Evolutionary conservation across 2,888 invertebrate species (phyloP), one percentile per base, ranked within the genome.

Genomic region (Temnothorax rugatulus): DNA sequence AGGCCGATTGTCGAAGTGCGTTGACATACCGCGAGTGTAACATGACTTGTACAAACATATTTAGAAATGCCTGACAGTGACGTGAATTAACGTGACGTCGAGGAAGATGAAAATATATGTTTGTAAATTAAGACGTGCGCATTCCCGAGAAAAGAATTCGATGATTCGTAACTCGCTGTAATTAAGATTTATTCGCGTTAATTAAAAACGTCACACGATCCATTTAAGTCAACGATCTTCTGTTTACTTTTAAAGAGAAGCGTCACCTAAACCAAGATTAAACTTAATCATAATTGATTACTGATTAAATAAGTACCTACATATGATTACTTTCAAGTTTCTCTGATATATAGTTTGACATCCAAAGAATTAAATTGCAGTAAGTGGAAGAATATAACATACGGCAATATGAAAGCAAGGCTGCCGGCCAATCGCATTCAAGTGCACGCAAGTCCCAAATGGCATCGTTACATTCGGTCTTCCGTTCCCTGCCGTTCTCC

Each of bases 401-500:
- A n/a, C 18, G 50, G 38, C 15, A n/a, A 34, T 50, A 52, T 61
- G 81, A 57, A 74, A 64, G 68, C 59, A 52, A 38, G 74, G 59
- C 86, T 84, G 75, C 85, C 64, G 82, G 77, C 69, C 86, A 88
- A 69, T 82, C 68, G 74, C 81, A 88, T 90, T 88, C 88, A 90
- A 34, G 91, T 88, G 87, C 83, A 84, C 73, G 69, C 73, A 25
- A 29, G 59, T 54, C 38, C 52, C 82, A 81, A 84, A 86, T 74
- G 73, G 81, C 86, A 77, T 90, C 89, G 87, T 90, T 90, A 87
- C 89, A 90, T 89, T 90, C 79, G 84, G 75, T 73, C 44, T 87
- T 68, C 11, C 90, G 89, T 86, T 89, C 86, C 85, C 84, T 84
- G 47, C 86, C 79, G 73, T 82, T 25, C 81, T 69, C 52, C 13